phyloP scores from a whole-genome alignment of 2,888 invertebrate species.

The Zaprionus obscuricornis region DNA sequence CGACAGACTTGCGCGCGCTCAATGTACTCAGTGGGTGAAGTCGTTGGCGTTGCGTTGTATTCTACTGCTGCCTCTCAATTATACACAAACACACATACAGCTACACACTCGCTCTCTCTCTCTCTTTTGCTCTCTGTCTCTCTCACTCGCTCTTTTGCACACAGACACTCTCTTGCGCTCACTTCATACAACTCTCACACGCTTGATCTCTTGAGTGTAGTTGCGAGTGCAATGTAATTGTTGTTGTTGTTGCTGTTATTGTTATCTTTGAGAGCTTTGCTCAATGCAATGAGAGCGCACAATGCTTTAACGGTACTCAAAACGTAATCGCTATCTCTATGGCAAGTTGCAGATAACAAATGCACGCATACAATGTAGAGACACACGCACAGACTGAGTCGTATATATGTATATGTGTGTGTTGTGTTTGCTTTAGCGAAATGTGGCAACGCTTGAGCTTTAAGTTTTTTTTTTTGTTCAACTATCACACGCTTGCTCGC shows the following conservation, averaged over 20 bases:
- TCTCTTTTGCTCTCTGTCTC: constrained; percentile 11
- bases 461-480: constrained; percentile 21
- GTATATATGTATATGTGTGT: constrained; percentile 20
- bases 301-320: constrained; percentile 59
- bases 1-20: too few species aligned
- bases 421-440: constrained; percentile 52
- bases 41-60: too few species aligned
- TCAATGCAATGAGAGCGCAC: constrained; percentile 59
- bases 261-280: constrained; percentile 41
- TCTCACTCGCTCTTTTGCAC: constrained; percentile 6
- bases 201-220: constrained; percentile 42
- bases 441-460: constrained; percentile 59
- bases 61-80: too few species aligned
- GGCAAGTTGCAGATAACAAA: constrained; percentile 45
- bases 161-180: neutral
- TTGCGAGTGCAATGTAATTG: constrained; percentile 22
- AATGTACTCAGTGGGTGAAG: too few species aligned
- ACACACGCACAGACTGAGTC: neutral
- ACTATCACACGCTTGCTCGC: constrained; percentile 41
- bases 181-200: constrained; percentile 11
- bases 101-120: constrained; percentile 1
- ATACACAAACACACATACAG: neutral
- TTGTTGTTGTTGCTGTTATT: constrained; percentile 6
- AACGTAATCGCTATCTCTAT: constrained; percentile 59
- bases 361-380: constrained; percentile 2